Evolutionary conservation across 1,140 invertebrate genomes (phyloP), one percentile per base, ranked within the genome.

Genomic region (Drosophila orosa): DNA sequence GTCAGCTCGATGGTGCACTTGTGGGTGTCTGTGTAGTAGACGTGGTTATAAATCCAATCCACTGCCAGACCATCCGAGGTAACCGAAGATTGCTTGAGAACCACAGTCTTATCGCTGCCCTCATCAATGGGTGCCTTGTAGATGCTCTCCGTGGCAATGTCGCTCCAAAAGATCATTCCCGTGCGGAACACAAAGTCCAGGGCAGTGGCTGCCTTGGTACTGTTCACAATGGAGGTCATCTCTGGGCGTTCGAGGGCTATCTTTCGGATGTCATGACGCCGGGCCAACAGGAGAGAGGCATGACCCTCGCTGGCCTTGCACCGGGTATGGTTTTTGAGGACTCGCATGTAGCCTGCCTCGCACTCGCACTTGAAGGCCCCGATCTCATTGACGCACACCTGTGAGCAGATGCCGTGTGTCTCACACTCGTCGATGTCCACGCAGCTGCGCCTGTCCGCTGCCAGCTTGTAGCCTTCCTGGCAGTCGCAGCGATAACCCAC

Each of bases 11-110:
- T 99, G 27, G 95, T 97, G 92, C 98, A 97, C 75, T 96, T 96
- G 19, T 95, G 96, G 3, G 97, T 97, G 91, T 99, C 97, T 0
- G 98, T 99, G 97, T 98, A 99, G 93, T 99, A 99, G 52, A 99
- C 94, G 80, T 99, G 96, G 92, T 96, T 96, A 92, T 99, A 98
- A 57, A 99, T 96, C 98, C 98, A 99, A 93, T 99, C 98, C 42
- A 99, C 96, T 4, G 98, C 98, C 48, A 99, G 92, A 15, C 98
- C 98, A 93, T 99, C 98, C 1, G 97, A 97, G 9, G 96, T 97
- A 10, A 96, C 97, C 27, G 97, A 93, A 89, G 97, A 95, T 45
- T 97, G 94, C 24, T 95, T 95, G 9, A 98, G 95, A 3, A 98
- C 96, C 8, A 96, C 95, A 0, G 94, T 95, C 71, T 95, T 95